phyloP scores from a whole-genome alignment of 2,113 vertebrate genomes.

The Carassius gibelio region DNA sequence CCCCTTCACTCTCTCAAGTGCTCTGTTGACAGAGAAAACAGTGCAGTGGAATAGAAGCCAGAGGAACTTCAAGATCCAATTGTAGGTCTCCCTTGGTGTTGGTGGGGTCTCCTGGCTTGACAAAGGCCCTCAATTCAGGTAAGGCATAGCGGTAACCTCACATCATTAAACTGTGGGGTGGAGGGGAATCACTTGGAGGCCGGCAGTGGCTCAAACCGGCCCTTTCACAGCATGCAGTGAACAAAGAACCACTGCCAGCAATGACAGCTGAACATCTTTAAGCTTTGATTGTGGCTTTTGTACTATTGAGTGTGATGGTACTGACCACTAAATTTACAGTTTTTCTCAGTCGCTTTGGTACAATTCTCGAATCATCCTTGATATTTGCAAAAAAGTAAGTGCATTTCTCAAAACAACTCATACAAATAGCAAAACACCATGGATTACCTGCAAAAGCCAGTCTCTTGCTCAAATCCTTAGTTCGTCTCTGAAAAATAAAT shows the following conservation, averaged over 20 bases:
- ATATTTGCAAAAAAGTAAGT: too few relatives aligned
- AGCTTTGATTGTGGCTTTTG: slow-evolving; percentile 54
- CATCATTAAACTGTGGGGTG: slow-evolving; percentile 29
- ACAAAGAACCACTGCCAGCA: slow-evolving; percentile 74
- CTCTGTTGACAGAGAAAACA: slow-evolving; percentile 77
- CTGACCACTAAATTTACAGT: background rate
- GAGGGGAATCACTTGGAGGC: slow-evolving; percentile 42
- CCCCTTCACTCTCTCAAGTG: slow-evolving; percentile 73
- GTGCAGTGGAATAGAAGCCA: slow-evolving; percentile 55
- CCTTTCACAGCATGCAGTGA: slow-evolving; percentile 61
- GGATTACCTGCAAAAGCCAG: too few relatives aligned
- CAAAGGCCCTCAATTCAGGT: slow-evolving; percentile 55
- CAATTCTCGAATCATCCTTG: too few relatives aligned
- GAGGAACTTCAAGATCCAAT: slow-evolving; percentile 69
- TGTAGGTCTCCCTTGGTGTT: slow-evolving; percentile 57
- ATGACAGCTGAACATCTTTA: slow-evolving; percentile 79
- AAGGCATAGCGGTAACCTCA: slow-evolving; percentile 47
- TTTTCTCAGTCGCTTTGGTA: too few relatives aligned
- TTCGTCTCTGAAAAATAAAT: too few relatives aligned
- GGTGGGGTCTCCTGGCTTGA: slow-evolving; percentile 20
- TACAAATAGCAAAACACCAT: too few relatives aligned
- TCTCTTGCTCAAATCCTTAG: too few relatives aligned
- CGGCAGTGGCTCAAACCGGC: slow-evolving; percentile 51
- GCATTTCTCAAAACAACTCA: too few relatives aligned
- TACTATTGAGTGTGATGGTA: slow-evolving; percentile 39